These are phyloP conservation scores for Drosophila truncata DNA, from an alignment of 1,140 invertebrate species.

Conservation along the genomic window DNA sequence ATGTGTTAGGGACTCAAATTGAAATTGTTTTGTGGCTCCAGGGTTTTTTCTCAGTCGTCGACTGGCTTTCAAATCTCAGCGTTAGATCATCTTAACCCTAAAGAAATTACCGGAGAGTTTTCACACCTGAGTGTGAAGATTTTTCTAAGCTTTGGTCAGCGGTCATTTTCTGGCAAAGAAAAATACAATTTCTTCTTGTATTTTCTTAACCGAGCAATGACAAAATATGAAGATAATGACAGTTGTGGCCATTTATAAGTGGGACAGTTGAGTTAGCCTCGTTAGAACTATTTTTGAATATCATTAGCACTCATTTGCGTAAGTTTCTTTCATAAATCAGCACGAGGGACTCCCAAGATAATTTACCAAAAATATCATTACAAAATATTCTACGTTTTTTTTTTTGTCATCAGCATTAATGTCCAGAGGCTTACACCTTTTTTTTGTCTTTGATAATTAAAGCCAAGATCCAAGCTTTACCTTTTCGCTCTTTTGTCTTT, in stretches of 20 bases:
- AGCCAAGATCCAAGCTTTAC: slow-evolving; percentile 23
- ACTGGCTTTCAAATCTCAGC: slow-evolving; percentile 12
- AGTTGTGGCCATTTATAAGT: slow-evolving; percentile 13
- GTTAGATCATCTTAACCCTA: slow-evolving; percentile 36
- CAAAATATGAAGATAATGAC: slow-evolving; percentile 32
- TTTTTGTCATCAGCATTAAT: slow-evolving; percentile 13
- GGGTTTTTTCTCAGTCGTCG: neutral
- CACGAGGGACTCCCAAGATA: neutral
- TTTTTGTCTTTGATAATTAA: slow-evolving; percentile 48
- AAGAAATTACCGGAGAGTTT: slow-evolving; percentile 56
- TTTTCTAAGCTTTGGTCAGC: slow-evolving; percentile 25
- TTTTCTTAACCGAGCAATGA: slow-evolving; percentile 27
- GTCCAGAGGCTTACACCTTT: slow-evolving; percentile 26
- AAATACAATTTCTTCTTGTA: slow-evolving; percentile 11
- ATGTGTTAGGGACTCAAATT: neutral
- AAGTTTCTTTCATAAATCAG: slow-evolving; percentile 1
- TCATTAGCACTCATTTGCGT: slow-evolving; percentile 1
- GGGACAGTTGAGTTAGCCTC: slow-evolving; percentile 22
- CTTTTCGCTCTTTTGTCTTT: slow-evolving; percentile 34
- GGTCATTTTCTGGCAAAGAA: slow-evolving; percentile 16
- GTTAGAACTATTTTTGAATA: slow-evolving; percentile 13
- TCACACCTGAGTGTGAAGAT: slow-evolving; percentile 60
- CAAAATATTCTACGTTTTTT: slow-evolving; percentile 9
- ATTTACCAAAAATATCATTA: slow-evolving; percentile 21
- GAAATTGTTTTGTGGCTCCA: slow-evolving; percentile 1